Evolutionary conservation across 1,140 invertebrate genomes (phyloP).

Genomic region (Drosophila parabipectinata): DNA sequence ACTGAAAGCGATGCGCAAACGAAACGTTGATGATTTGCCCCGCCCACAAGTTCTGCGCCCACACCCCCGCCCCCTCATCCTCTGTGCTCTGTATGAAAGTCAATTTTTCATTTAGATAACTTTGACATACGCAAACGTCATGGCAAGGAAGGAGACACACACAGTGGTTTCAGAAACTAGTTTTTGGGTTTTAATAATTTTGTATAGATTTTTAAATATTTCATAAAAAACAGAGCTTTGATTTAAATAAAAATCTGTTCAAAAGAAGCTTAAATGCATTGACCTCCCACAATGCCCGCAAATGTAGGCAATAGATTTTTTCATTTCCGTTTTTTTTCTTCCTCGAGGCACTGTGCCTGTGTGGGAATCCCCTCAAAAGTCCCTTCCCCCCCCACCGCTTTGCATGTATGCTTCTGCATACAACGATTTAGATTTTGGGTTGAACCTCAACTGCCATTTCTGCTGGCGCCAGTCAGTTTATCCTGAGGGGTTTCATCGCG

Average conservation of each 20-base stretch:
- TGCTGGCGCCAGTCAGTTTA: constrained; percentile 74
- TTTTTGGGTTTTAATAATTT: background rate
- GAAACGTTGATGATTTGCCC: constrained; percentile 56
- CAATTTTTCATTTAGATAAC: constrained; percentile 83
- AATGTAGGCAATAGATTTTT: background rate
- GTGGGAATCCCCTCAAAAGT: background rate
- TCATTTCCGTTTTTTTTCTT: background rate
- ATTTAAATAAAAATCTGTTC: no score
- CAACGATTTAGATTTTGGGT: constrained; percentile 74
- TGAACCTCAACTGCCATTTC: constrained; percentile 67
- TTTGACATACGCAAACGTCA: constrained; percentile 82
- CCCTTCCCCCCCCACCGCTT: constrained; percentile 8
- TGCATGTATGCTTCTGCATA: constrained; percentile 49
- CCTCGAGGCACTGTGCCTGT: constrained; percentile 20
- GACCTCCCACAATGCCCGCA: background rate
- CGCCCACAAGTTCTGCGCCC: background rate
- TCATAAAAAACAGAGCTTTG: no score
- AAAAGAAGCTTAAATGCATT: no score
- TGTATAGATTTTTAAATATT: background rate
- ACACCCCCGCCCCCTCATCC: background rate
- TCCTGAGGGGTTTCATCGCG: constrained; percentile 63
- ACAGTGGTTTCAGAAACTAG: constrained; percentile 15
- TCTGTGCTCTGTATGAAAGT: constrained; percentile 69
- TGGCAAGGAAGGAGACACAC: constrained; percentile 31
- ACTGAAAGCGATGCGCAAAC: constrained; percentile 66